Conservation (phyloP, 2,113 vertebrate species). For the Microcebus jonahi region DNA sequence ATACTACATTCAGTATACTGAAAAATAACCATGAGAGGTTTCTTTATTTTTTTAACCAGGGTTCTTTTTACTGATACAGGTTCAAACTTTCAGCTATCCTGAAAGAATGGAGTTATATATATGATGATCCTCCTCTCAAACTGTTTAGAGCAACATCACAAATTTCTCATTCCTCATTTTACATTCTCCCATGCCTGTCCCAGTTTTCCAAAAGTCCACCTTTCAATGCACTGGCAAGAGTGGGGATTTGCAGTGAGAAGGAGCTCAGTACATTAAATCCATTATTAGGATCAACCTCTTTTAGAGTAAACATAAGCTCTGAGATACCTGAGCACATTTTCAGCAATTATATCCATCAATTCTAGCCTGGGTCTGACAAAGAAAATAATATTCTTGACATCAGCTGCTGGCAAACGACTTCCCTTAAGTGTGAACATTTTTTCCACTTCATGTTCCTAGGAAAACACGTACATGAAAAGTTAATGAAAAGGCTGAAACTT, state of each 20-base stretch:
- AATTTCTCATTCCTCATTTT: not conserved
- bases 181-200: not conserved
- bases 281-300: not conserved
- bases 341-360: slow-evolving; percentile 97
- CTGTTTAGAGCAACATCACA: not conserved
- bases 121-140: not conserved
- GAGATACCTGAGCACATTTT: slow-evolving; percentile 93
- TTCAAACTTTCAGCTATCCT: not conserved
- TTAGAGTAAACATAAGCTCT: not conserved
- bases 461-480: not conserved
- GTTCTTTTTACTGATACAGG: not conserved
- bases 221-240: not conserved
- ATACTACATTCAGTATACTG: not conserved
- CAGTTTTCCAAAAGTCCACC: not conserved
- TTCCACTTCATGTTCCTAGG: slow-evolving; percentile 98
- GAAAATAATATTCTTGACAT: slow-evolving; percentile 98
- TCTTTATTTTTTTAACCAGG: not conserved
- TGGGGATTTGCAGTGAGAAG: not conserved
- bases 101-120: not conserved
- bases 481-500: not conserved
- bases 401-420: slow-evolving; percentile 92
- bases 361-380: slow-evolving; percentile 96
- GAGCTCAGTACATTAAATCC: not conserved
- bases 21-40: not conserved
- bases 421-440: slow-evolving; percentile 99